These are phyloP conservation scores for Saguinus midas DNA, from an alignment of 2,113 vertebrate species.

Conservation along the genomic window DNA sequence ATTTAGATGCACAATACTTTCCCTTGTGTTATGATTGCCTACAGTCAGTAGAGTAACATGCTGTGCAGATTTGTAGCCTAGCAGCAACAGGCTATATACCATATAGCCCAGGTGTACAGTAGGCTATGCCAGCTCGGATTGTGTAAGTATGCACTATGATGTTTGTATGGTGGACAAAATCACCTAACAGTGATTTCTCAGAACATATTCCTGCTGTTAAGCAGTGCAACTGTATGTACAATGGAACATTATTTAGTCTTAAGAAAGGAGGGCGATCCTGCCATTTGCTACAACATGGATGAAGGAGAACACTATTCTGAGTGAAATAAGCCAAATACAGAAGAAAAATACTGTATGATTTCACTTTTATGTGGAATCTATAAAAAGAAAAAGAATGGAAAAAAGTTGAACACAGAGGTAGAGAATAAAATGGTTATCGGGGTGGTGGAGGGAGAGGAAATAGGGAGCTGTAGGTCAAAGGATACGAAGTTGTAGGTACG, in stretches of 20 bases:
- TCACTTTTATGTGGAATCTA: background rate
- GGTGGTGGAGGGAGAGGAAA: background rate
- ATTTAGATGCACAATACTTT: background rate
- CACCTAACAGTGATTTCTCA: background rate
- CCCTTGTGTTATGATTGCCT: background rate
- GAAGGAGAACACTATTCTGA: background rate
- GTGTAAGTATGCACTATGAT: background rate
- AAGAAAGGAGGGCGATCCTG: background rate
- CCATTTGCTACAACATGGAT: background rate
- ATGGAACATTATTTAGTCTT: background rate
- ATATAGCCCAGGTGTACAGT: background rate
- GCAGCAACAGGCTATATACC: background rate
- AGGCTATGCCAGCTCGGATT: background rate
- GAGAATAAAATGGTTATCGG: background rate
- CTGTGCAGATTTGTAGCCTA: background rate
- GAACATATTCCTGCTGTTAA: background rate
- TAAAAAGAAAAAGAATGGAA: background rate
- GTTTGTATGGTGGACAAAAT: background rate
- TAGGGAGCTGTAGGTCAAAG: background rate
- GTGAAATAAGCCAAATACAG: background rate
- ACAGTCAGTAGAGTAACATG: background rate
- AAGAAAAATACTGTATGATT: background rate
- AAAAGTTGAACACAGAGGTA: background rate
- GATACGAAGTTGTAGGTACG: background rate
- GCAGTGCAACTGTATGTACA: background rate